Base-by-base conservation (phyloP, 1,140 invertebrate genomes). In the Danaus plexippus region DNA sequence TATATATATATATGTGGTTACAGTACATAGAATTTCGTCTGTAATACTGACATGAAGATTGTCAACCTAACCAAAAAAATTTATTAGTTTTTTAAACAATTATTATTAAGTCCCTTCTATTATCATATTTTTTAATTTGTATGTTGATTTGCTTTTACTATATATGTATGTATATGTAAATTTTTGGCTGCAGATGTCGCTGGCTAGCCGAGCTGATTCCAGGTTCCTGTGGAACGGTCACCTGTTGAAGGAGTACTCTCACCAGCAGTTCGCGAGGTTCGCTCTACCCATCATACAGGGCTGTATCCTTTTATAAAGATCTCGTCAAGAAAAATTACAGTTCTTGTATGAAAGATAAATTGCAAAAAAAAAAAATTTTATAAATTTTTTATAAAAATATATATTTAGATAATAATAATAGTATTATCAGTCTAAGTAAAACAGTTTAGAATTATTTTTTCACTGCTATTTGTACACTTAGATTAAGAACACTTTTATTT, bases 191-290 rank as follows among this genome's bases (percentile, higher is more conserved):
- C 75, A 92, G 88, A 90, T 90, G 82, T 91, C 91, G 50, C 80
- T 96, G 41, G 89, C 92, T 59, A 90, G 92, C 61, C 89, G 94
- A 47, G 96, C 97, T 9, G 96, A 98, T 83, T 84, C 89, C 13
- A 89, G 96, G 48, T 99, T 99, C 87, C 89, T 98, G 7, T 99
- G 98, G 98, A 99, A 99, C 81, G 89, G 91, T 2, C 89, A 94
- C 85, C 85, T 98, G 3, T 84, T 98, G 44, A 88, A 91, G 45
- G 90, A 93, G 42, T 90, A 91, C 57, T 88, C 89, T 5, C 89
- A 92, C 59, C 85, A 90, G 8, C 92, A 93, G 71, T 91, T 96
- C 68, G 87, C 91, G 18, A 91, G 90, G 69, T 98, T 96, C 85
- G 93, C 94, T 69, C 86, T 98, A 47, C 96, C 96, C 0, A 84